Conservation (phyloP, 1,140 invertebrate species). For the Ceratosolen solmsi region DNA sequence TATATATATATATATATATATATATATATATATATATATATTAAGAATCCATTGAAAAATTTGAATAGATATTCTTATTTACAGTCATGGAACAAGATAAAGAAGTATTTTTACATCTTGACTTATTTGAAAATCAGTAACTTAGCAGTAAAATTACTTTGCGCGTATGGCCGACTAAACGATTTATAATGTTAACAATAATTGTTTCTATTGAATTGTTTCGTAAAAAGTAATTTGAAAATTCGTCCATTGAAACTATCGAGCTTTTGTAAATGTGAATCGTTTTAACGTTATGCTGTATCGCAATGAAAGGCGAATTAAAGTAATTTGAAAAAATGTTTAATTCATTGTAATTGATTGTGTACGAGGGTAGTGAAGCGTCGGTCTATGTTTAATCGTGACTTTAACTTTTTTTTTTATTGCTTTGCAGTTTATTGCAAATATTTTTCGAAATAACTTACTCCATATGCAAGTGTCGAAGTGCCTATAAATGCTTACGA, state of each 20-base stretch:
- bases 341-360: constrained; percentile 10
- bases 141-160: constrained; percentile 25
- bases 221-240: constrained; percentile 51
- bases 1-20: too few relatives aligned
- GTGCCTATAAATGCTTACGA: too few relatives aligned
- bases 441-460: too few relatives aligned
- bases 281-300: constrained; percentile 36
- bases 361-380: constrained; percentile 30
- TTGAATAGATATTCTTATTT: too few relatives aligned
- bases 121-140: constrained; percentile 10
- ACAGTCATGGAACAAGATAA: not conserved
- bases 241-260: constrained; percentile 70
- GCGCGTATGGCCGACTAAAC: constrained; percentile 3
- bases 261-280: constrained; percentile 66
- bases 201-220: constrained; percentile 31
- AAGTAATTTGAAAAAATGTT: constrained; percentile 4
- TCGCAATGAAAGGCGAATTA: constrained; percentile 10
- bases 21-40: too few relatives aligned
- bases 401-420: too few relatives aligned
- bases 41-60: too few relatives aligned
- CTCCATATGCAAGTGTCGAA: too few relatives aligned
- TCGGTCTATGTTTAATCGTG: too few relatives aligned
- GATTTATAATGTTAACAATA: not conserved
- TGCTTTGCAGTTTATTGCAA: too few relatives aligned
- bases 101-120: constrained; percentile 39